Evolutionary conservation across 2,888 invertebrate genomes (phyloP).

Genomic region (Coenonympha arcania): DNA sequence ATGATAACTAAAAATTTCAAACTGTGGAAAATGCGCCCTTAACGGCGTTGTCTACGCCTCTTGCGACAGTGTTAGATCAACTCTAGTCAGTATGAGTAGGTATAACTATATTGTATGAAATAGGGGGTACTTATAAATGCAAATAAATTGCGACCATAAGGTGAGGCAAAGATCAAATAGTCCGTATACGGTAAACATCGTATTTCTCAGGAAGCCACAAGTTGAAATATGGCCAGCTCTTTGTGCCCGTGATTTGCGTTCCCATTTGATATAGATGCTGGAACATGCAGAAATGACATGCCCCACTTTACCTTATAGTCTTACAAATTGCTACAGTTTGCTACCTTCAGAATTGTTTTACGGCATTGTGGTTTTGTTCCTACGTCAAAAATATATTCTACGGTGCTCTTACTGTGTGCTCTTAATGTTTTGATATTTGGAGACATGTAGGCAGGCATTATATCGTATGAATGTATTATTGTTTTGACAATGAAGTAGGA

Average conservation of each 20-base stretch:
- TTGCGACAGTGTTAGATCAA: no score
- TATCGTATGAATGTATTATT: no score
- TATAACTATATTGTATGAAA: slow-evolving; percentile 14
- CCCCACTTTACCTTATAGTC: neutral
- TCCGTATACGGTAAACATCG: slow-evolving; percentile 33
- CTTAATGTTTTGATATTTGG: no score
- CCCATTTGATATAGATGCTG: slow-evolving; percentile 29
- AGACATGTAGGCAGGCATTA: no score
- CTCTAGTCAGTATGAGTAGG: neutral
- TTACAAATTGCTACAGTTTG: neutral
- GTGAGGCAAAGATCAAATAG: slow-evolving; percentile 25
- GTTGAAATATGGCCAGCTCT: slow-evolving; percentile 35
- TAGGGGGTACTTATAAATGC: slow-evolving; percentile 13
- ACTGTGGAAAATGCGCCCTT: no score
- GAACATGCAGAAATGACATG: slow-evolving; percentile 17
- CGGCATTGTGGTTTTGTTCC: neutral
- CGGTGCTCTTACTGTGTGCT: no score
- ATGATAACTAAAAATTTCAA: no score
- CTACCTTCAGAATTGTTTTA: neutral
- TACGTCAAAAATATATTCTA: no score
- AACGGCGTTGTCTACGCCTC: no score
- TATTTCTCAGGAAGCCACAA: slow-evolving; percentile 33
- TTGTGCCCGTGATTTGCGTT: slow-evolving; percentile 31
- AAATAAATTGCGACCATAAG: slow-evolving; percentile 24
- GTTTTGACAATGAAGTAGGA: no score